These are phyloP conservation scores for Clarias platycephalus DNA, from an alignment of 2,797 vertebrate species.

Conservation along the genomic window DNA sequence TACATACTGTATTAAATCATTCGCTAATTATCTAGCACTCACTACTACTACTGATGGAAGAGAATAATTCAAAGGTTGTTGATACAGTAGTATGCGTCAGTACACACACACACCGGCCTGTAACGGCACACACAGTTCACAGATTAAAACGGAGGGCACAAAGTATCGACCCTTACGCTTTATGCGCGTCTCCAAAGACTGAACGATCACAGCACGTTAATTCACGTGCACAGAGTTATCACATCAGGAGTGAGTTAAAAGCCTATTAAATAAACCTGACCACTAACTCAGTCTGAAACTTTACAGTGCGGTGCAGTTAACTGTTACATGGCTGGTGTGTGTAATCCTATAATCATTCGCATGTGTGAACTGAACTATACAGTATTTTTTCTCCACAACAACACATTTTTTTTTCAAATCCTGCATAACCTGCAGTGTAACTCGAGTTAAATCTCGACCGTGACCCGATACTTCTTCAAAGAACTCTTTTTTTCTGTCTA, in stretches of 20 bases:
- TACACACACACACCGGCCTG: background rate
- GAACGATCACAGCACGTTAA: slow-evolving; percentile 13
- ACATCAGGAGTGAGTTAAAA: slow-evolving; percentile 47
- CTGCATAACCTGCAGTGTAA: background rate
- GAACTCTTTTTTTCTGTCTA: background rate
- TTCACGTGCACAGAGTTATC: slow-evolving; percentile 44
- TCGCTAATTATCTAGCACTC: background rate
- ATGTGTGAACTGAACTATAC: slow-evolving; percentile 35
- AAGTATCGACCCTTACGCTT: background rate
- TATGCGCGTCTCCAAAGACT: background rate
- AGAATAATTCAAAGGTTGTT: background rate
- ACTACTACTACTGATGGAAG: background rate
- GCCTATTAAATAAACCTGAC: slow-evolving; percentile 45
- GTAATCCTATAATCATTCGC: slow-evolving; percentile 31
- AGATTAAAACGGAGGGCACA: background rate
- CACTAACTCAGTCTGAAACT: slow-evolving; percentile 47
- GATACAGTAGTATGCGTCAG: background rate
- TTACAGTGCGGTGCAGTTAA: slow-evolving; percentile 42
- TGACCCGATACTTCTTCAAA: background rate
- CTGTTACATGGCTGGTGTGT: background rate
- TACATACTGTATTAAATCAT: too few species aligned
- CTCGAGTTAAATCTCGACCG: background rate
- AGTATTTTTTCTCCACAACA: background rate
- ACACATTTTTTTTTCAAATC: too few species aligned
- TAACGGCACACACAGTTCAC: background rate